Evolutionary conservation across 1,140 invertebrate genomes (phyloP), one percentile per base, ranked within the genome.

Genomic region (Cyphomyrmex costatus): DNA sequence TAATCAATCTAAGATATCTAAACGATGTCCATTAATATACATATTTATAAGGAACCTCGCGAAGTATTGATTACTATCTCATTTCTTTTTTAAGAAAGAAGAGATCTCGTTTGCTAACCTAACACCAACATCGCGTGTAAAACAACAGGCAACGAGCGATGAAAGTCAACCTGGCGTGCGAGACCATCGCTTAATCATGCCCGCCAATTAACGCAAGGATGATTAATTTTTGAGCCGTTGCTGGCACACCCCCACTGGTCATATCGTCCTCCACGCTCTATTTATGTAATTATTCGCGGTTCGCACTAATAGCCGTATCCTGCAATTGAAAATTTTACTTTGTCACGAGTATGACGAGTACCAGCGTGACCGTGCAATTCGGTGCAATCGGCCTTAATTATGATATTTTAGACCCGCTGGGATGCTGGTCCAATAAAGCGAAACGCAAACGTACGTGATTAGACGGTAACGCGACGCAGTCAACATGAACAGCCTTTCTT

Each of bases 261-360:
- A 49, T 70, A 51, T 66, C 79, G 82, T 83, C 86, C 42, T 90
- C 68, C 87, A 91, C 90, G 89, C 85, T 91, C 84, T 82, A 89
- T 91, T 91, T 89, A 56, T 65, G 78, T 36, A 65, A 91, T 91
- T 91, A 91, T 90, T 88, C 86, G 88, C 88, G 90, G 88, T 91
- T 86, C 90, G 86, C 89, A 85, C 74, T 87, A 71, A 66, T 76
- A 79, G 79, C 80, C 86, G 90, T 91, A 89, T 91, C 89, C 87
- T 83, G 85, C 90, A 91, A 91, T 91, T 91, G 90, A 91, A 91
- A 91, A 91, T 91, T 91, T 78, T 61, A 89, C 90, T 76, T 82
- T 88, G 90, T 91, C 90, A 91, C 71, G 90, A 88, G 33, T 88
- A 91, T 91, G 89, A 91, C 89, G 86, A 88, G 87, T 80, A 21